phyloP scores from a whole-genome alignment of 2,888 invertebrate genomes.

The Plusia festucae region DNA sequence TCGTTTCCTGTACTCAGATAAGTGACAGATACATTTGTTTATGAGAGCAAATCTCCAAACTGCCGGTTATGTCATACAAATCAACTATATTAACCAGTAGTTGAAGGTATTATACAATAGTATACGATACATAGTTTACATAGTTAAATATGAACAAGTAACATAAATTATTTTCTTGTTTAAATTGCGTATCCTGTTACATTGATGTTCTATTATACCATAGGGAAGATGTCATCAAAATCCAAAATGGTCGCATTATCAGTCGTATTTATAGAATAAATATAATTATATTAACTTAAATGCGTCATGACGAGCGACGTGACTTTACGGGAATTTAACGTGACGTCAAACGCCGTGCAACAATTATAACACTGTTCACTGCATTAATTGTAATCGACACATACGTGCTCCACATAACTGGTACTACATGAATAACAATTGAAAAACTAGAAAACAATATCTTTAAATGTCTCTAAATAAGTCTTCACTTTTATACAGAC shows the following conservation, averaged over 20 bases:
- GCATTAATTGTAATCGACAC: neutral
- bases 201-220: neutral
- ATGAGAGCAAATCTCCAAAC: neutral
- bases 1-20: conserved; percentile 20
- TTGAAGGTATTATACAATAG: no score
- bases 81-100: neutral
- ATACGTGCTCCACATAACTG: neutral
- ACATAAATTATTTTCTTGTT: neutral
- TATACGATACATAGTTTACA: neutral
- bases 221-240: conserved; percentile 31
- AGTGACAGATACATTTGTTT: neutral
- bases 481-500: neutral
- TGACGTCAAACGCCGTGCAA: neutral
- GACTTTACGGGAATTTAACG: neutral
- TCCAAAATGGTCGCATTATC: conserved; percentile 26
- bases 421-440: neutral
- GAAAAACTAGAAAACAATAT: neutral
- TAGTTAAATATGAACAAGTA: neutral
- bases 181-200: conserved; percentile 43
- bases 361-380: conserved; percentile 5
- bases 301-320: conserved; percentile 9
- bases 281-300: conserved; percentile 11
- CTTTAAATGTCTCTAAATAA: neutral
- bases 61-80: neutral
- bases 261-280: conserved; percentile 23